Conservation (phyloP, 2,113 vertebrate genomes). For the Triplophysa tibetana region DNA sequence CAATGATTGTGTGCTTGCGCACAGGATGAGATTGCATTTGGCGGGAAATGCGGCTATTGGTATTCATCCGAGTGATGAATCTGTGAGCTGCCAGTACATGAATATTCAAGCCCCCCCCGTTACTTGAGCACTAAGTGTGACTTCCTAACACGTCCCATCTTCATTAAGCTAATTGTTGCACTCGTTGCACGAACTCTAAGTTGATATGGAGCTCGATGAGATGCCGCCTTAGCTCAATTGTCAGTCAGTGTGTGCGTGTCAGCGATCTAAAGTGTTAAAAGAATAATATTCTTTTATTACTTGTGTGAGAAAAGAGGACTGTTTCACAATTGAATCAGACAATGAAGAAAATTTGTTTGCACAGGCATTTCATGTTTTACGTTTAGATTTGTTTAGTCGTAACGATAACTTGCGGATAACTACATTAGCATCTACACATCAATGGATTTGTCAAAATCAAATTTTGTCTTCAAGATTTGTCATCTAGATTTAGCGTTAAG, state of each 20-base stretch:
- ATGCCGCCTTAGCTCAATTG: constrained; percentile 57
- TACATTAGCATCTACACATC: no score
- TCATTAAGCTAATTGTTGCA: constrained; percentile 76
- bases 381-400: no score
- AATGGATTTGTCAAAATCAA: no score
- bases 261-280: no score
- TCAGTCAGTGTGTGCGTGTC: background rate
- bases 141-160: constrained; percentile 62
- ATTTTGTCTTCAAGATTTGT: no score
- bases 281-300: no score
- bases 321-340: background rate
- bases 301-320: background rate
- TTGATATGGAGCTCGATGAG: constrained; percentile 72
- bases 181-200: constrained; percentile 61
- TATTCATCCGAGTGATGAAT: constrained; percentile 71
- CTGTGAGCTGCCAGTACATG: constrained; percentile 65
- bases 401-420: no score
- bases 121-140: constrained; percentile 73
- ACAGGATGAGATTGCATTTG: constrained; percentile 53
- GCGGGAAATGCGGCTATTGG: constrained; percentile 71
- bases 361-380: no score
- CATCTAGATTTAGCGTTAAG: no score
- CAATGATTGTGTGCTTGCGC: constrained; percentile 51
- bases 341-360: no score
- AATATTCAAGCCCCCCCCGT: constrained; percentile 72